phyloP scores from a whole-genome alignment of 2,797 vertebrate genomes.

The Gallinago solitaria region DNA sequence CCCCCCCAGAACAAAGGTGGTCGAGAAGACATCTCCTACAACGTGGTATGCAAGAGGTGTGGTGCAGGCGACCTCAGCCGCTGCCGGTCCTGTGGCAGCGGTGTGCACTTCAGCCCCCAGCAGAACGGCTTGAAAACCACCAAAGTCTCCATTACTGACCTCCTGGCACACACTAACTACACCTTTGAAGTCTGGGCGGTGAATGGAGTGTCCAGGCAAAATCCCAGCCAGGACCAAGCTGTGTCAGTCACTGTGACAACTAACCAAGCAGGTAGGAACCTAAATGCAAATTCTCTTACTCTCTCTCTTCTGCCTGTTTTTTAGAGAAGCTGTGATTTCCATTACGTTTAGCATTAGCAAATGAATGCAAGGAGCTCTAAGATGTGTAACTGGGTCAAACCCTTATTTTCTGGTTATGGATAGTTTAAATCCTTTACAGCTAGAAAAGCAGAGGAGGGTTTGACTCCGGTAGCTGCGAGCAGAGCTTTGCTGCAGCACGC shows the following conservation, averaged over 20 bases:
- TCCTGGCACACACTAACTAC: conserved; percentile 97
- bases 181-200: conserved; percentile 97
- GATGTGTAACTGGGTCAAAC: neutral
- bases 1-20: conserved; percentile 89
- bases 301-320: neutral
- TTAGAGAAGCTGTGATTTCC: neutral
- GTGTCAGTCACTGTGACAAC: conserved; percentile 96
- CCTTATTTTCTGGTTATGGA: conserved; percentile 14
- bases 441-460: neutral
- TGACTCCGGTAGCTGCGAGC: neutral
- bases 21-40: conserved; percentile 92
- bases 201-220: conserved; percentile 94
- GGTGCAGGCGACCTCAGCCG: conserved; percentile 81
- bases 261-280: conserved; percentile 93
- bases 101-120: conserved; percentile 93
- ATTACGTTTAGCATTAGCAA: neutral
- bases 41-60: conserved; percentile 92
- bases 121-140: conserved; percentile 88
- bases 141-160: conserved; percentile 93
- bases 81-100: conserved; percentile 91
- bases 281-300: neutral
- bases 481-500: neutral
- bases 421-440: neutral
- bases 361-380: neutral
- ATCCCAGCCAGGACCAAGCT: conserved; percentile 90